Conservation (phyloP, 1,140 invertebrate genomes). For the Trichonephila clavipes region DNA sequence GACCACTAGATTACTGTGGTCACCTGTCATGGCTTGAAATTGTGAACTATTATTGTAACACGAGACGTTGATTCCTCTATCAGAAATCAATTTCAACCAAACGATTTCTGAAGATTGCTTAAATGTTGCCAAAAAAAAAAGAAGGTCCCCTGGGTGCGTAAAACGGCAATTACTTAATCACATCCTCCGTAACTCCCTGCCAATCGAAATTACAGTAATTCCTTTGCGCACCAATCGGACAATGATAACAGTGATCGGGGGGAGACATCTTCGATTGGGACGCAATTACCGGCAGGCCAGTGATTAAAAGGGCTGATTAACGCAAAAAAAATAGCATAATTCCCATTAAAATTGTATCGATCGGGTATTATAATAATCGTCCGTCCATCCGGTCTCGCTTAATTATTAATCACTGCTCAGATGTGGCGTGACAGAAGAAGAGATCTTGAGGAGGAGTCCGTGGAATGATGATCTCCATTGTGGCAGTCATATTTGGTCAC, state of each 20-base stretch:
- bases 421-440: conserved; percentile 18
- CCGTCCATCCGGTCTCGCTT: background rate
- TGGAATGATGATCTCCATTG: background rate
- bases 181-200: background rate
- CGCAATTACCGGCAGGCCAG: background rate
- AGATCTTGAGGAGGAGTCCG: background rate
- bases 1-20: too few relatives aligned
- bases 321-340: conserved; percentile 40
- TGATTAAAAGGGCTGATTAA: background rate
- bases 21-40: too few relatives aligned
- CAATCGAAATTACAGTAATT: conserved; percentile 3
- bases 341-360: conserved; percentile 49
- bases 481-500: background rate
- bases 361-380: conserved; percentile 30
- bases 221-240: background rate
- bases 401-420: conserved; percentile 47
- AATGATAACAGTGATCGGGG: conserved; percentile 17
- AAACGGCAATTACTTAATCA: conserved; percentile 27
- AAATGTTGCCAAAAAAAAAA: too few relatives aligned
- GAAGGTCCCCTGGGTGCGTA: background rate
- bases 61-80: too few relatives aligned
- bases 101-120: too few relatives aligned
- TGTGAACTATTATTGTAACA: too few relatives aligned
- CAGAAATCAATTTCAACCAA: too few relatives aligned
- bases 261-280: conserved; percentile 1